Base-by-base conservation (phyloP, 2,888 invertebrate genomes). In the Eucriotettix oculatus region DNA sequence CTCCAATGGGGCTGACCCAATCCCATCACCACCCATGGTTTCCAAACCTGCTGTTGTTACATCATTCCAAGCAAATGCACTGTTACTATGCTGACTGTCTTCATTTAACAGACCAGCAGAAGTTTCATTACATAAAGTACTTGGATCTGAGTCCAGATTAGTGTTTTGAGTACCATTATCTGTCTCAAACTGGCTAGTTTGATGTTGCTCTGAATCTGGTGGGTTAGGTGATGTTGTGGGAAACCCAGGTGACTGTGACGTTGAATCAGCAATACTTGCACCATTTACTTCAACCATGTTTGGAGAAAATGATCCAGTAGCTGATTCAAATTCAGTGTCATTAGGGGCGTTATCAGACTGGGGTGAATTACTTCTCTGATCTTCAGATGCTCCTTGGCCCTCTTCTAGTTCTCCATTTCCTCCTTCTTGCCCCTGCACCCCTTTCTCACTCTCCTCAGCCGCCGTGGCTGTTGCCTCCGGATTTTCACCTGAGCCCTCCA, bases 61-160 rank as follows among this genome's bases (percentile, higher is more conserved):
- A 48, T 12, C 48, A 48, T 12, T 48, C 48, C 48, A 48, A 14
- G 48, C n/a, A n/a, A 48, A 48, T 5, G 14, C 48, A 14, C 14
- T 48, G n/a, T 48, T 48, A 9, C 48, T 48, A 48, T 48, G 48
- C 48, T 48, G 48, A 48, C 48, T 48, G 48, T 48, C 61, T 57
- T 53, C 59, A 17, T 29, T 40, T 14, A 48, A 48, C 16, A 48
- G 14, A 44, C 57, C 48, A 10, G 5, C 56, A 52, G 52, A 17
- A 16, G 52, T 58, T 52, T 61, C 48, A 57, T 58, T 58, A n/a
- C 10, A 56, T 40, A 54, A 60, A 57, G 57, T 60, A 42, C 57
- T 56, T 42, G 10, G 41, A 16, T 56, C 14, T 7, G 56, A 56
- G 16, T 48, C 57, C 17, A 40, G 44, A 16, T 57, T 52, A 11